Percentiles rank a stretch among this genome's conserved stretches.
These are phyloP conservation scores for Peromyscus attwateri DNA, from an alignment of 2,797 vertebrate genomes.

Conservation along the genomic window DNA sequence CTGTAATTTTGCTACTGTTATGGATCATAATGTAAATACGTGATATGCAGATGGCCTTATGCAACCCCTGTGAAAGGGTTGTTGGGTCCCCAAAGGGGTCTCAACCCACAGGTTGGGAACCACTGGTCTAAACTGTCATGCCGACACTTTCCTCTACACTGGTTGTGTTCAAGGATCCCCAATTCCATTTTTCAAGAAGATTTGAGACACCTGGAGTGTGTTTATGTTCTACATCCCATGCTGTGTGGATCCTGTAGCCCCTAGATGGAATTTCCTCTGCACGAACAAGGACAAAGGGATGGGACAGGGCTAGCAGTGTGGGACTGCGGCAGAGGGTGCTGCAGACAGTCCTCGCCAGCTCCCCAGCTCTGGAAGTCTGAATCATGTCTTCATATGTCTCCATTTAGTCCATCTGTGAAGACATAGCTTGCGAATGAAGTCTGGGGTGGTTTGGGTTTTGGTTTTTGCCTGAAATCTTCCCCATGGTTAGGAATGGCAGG, in stretches of 20 bases:
- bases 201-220: neutral
- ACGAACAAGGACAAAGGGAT: neutral
- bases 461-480: conserved; percentile 48
- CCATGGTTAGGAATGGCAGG: conserved; percentile 45
- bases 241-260: no score
- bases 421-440: conserved; percentile 42
- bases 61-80: neutral
- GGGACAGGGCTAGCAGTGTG: conserved; percentile 40
- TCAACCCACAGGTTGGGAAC: neutral
- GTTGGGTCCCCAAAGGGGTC: neutral
- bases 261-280: neutral
- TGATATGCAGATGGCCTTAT: neutral
- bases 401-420: conserved; percentile 80
- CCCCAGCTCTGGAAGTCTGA: conserved; percentile 70
- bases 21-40: neutral
- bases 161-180: neutral
- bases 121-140: no score
- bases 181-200: neutral
- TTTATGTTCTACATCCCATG: neutral
- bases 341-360: conserved; percentile 72
- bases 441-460: conserved; percentile 65
- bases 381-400: conserved; percentile 82
- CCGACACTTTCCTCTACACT: neutral
- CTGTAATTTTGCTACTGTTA: neutral
- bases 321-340: neutral